phyloP scores from a whole-genome alignment of 2,113 vertebrate species.

The Laticauda colubrina region DNA sequence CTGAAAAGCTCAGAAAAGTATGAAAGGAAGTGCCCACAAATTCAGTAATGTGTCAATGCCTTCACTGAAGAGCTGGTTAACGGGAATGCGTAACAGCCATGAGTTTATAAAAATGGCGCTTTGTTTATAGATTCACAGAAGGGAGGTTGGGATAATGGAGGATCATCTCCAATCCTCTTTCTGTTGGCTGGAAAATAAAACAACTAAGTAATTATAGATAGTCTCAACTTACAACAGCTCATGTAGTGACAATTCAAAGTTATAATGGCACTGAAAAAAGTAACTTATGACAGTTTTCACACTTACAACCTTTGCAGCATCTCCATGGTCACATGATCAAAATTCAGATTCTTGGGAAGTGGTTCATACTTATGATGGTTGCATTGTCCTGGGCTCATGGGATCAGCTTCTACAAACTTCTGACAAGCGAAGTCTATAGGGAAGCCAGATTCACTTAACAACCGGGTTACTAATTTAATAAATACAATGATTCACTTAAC shows the following conservation, averaged over 20 bases:
- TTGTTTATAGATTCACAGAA: neutral
- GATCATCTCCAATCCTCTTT: neutral
- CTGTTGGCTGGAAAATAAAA: neutral
- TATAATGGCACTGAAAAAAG: neutral
- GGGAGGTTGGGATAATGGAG: neutral
- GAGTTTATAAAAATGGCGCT: neutral
- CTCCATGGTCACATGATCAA: neutral
- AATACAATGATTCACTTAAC: neutral
- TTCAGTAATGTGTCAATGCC: neutral
- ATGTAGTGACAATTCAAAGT: neutral
- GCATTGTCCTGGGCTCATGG: no score
- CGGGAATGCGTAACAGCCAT: neutral
- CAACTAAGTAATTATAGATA: neutral
- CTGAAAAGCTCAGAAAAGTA: neutral
- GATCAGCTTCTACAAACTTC: no score
- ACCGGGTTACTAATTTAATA: neutral
- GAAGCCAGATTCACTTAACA: neutral
- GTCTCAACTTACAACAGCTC: neutral
- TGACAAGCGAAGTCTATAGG: neutral
- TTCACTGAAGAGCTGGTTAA: neutral
- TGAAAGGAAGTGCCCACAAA: neutral
- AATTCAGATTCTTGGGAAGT: no score
- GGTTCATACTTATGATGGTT: no score
- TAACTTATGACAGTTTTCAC: neutral
- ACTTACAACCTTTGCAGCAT: neutral